Base-by-base conservation (phyloP, 2,797 vertebrate species). In the Rhinoraja longicauda region DNA sequence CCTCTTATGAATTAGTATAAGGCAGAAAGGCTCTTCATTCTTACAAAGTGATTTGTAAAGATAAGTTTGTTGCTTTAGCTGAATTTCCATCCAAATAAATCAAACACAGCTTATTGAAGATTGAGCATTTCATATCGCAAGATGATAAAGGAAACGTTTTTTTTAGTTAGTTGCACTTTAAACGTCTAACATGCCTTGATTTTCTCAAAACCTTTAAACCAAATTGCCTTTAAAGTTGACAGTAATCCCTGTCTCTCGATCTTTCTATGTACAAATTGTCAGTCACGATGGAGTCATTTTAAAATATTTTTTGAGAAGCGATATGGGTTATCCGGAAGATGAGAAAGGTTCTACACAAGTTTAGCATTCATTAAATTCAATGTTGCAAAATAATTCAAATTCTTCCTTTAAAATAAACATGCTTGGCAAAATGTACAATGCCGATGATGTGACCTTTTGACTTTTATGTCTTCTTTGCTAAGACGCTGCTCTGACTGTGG, bases 401-500 rank as follows among this genome's bases (percentile, higher is more conserved):
- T 72, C 39, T 2, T 73, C 39, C 26, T 26, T 73, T 26, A 91
- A 82, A 84, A 53, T 12, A n/a, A 12, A 79, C 12, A 26, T 73
- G 21, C 10, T 24, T 73, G 4, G 13, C 45, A 73, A 73, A 53
- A 92, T n/a, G 24, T 75, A 39, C 10, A 92, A 92, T 53, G 1
- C 59, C 62, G 1, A 21, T 88, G 67, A 64, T 67, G 24, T 45
- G 39, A 57, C 39, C 39, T 12, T 92, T 73, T 2, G 36, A 73
- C 36, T 92, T 72, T 92, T 70, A 73, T 91, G 9, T 73, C 39
- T 73, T 91, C 21, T 57, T 53, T 57, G 29, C 90, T n/a, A 8
- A 21, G 24, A 29, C 53, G 21, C n/a, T 95, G 94, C 93, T 94
- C 93, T 93, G 94, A 94, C 77, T 36, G 92, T 78, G 93, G 73